Evolutionary conservation across 2,113 vertebrate genomes (phyloP).

Genomic region (Neolamprologus devosi): DNA sequence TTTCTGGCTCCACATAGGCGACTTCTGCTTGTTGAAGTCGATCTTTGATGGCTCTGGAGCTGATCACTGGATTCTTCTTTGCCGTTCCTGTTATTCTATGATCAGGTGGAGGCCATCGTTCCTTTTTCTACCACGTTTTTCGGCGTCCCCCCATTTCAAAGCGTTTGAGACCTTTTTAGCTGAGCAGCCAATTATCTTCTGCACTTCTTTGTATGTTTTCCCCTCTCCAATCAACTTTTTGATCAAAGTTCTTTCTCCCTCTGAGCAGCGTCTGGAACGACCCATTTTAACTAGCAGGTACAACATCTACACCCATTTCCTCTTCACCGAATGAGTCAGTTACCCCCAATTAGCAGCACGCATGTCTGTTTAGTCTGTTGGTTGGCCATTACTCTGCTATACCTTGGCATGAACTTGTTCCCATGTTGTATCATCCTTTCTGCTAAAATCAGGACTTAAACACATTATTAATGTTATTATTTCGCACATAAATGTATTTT

Average conservation of each 20-base stretch:
- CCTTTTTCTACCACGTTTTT: background rate
- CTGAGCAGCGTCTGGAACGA: background rate
- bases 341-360: background rate
- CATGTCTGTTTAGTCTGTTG: background rate
- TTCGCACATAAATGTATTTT: fast-evolving
- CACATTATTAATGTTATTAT: background rate
- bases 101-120: fast-evolving
- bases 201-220: background rate
- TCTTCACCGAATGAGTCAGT: fast-evolving
- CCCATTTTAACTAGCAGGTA: background rate
- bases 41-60: background rate
- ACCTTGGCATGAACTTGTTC: background rate
- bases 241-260: background rate
- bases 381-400: background rate
- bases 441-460: background rate
- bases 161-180: fast-evolving
- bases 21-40: background rate
- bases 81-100: fast-evolving
- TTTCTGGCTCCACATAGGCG: fast-evolving
- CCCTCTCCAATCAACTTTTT: fast-evolving
- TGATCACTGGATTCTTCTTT: background rate
- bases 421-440: background rate
- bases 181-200: background rate
- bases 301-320: background rate
- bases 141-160: fast-evolving